phyloP scores from a whole-genome alignment of 2,888 invertebrate genomes.

The Hypomecis atomaria region DNA sequence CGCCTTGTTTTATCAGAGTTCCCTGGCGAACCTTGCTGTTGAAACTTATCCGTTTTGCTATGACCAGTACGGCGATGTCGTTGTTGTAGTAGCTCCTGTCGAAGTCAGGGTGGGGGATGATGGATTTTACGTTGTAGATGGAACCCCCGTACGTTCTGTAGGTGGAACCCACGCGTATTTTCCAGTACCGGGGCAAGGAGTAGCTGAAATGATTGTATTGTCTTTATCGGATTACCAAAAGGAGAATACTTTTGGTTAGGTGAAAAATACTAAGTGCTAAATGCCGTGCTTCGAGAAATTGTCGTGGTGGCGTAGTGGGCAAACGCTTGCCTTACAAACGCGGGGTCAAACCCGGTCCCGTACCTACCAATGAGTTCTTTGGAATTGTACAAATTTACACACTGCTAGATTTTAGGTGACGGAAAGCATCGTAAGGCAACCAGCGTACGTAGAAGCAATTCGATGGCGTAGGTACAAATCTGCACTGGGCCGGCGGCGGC shows the following conservation, averaged over 20 bases:
- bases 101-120: slow-evolving; percentile 66
- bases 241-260: not conserved
- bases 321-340: too few species aligned
- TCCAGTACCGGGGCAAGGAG: slow-evolving; percentile 68
- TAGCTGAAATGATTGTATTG: slow-evolving; percentile 56
- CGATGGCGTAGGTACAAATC: too few species aligned
- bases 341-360: too few species aligned
- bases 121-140: slow-evolving; percentile 65
- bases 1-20: slow-evolving; percentile 67
- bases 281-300: too few species aligned
- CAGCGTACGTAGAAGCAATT: too few species aligned
- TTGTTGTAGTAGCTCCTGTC: slow-evolving; percentile 69
- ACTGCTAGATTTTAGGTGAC: too few species aligned
- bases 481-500: too few species aligned
- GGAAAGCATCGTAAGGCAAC: too few species aligned
- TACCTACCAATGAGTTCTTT: too few species aligned
- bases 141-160: slow-evolving; percentile 67
- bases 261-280: too few species aligned
- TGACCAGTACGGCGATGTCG: slow-evolving; percentile 69
- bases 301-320: too few species aligned
- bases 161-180: slow-evolving; percentile 71
- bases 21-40: slow-evolving; percentile 66
- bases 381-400: too few species aligned
- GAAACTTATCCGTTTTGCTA: slow-evolving; percentile 59
- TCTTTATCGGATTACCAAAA: not conserved